phyloP scores from a whole-genome alignment of 2,113 vertebrate genomes.

The Pampusana beccarii region DNA sequence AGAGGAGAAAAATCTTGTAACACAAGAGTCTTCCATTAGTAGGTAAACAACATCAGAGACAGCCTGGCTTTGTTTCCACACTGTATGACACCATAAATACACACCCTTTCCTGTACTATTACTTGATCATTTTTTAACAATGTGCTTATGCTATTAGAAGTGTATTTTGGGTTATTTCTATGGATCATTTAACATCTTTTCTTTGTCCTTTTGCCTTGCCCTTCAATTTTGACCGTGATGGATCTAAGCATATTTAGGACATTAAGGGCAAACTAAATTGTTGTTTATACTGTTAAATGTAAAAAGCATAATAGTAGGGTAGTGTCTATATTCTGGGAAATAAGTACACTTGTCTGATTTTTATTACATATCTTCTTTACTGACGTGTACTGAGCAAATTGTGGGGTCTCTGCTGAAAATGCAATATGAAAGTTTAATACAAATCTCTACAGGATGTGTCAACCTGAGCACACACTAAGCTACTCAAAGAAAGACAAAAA shows the following conservation, averaged over 20 bases:
- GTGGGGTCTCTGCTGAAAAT: conserved; percentile 54
- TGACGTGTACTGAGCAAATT: conserved; percentile 60
- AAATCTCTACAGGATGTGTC: conserved; percentile 8
- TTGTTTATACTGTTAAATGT: conserved; percentile 70
- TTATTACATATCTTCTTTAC: conserved; percentile 55
- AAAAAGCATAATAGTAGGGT: conserved; percentile 69
- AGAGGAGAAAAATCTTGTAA: not conserved
- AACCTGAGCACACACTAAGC: not conserved
- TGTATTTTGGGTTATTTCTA: conserved; percentile 42
- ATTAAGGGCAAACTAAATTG: conserved; percentile 70
- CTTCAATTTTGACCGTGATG: conserved; percentile 59
- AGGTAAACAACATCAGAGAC: not conserved
- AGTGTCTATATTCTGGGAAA: conserved; percentile 31
- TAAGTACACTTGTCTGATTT: conserved; percentile 68
- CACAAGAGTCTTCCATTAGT: not conserved
- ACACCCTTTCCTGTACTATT: not conserved
- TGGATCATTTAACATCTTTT: conserved; percentile 10
- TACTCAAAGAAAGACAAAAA: not conserved
- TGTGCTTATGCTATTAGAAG: conserved; percentile 13
- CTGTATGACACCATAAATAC: not conserved
- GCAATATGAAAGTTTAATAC: conserved; percentile 52
- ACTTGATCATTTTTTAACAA: conserved; percentile 19
- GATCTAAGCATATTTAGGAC: conserved; percentile 64
- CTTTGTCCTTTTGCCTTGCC: conserved; percentile 62
- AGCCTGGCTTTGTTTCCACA: not conserved